A percentile compares a stretch with the other conserved stretches of the same genome.
These are phyloP conservation scores for Drosophila pruinosa DNA, from an alignment of 1,140 invertebrate species.

Conservation along the genomic window DNA sequence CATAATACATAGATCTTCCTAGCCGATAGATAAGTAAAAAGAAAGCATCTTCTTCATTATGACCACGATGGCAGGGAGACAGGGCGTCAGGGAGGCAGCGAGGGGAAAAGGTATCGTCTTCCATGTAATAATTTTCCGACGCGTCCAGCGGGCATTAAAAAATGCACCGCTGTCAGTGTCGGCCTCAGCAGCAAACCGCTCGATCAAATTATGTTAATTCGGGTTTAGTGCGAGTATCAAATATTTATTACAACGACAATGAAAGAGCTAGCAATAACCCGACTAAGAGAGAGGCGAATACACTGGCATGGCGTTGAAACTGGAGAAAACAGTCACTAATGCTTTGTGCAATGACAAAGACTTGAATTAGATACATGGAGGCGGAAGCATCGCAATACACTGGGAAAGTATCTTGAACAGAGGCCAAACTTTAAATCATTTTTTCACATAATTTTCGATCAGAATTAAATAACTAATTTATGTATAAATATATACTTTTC, in stretches of 20 bases:
- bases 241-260: slow-evolving; percentile 46
- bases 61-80: background rate
- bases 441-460: no score
- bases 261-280: slow-evolving; percentile 7
- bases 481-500: no score
- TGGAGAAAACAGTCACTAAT: slow-evolving; percentile 29
- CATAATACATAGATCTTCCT: slow-evolving; percentile 69
- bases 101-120: slow-evolving; percentile 73
- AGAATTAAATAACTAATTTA: no score
- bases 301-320: background rate
- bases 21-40: slow-evolving; percentile 67
- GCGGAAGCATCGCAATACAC: slow-evolving; percentile 26
- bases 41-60: slow-evolving; percentile 77
- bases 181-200: slow-evolving; percentile 52
- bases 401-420: no score
- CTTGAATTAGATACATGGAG: slow-evolving; percentile 24
- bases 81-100: background rate
- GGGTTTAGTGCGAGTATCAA: slow-evolving; percentile 71
- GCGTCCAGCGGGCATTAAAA: slow-evolving; percentile 62
- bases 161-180: slow-evolving; percentile 68
- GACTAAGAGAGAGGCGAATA: background rate
- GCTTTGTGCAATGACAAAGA: slow-evolving; percentile 31
- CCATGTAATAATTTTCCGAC: slow-evolving; percentile 74
- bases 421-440: no score
- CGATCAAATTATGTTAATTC: slow-evolving; percentile 80